Evolutionary conservation across 2,113 vertebrate species (phyloP), one percentile per base, ranked within the genome.

Genomic region (Erinaceus europaeus): DNA sequence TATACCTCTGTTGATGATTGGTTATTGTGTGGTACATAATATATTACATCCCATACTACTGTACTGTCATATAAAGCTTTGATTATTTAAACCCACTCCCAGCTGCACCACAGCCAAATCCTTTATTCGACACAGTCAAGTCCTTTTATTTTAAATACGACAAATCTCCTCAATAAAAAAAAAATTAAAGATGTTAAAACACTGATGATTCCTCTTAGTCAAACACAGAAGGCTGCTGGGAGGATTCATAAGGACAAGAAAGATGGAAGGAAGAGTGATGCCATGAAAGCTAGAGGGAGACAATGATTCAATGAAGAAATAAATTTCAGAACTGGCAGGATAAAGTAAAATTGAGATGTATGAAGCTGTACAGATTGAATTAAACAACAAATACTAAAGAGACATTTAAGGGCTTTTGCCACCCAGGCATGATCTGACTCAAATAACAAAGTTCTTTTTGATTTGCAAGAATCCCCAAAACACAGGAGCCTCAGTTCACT

Each of bases 201-300:
- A n/a, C n/a, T n/a, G n/a, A n/a, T n/a, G n/a, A n/a, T n/a, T n/a
- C n/a, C n/a, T n/a, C n/a, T n/a, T n/a, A n/a, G n/a, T n/a, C n/a
- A n/a, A n/a, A n/a, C n/a, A n/a, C n/a, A n/a, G n/a, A n/a, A n/a
- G n/a, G n/a, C n/a, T n/a, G n/a, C n/a, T n/a, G n/a, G n/a, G n/a
- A n/a, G n/a, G n/a, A n/a, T n/a, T n/a, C n/a, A n/a, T n/a, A 17
- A 36, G 9, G 17, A 6, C 1, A 3, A 64, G 15, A 3, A 6
- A 20, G 36, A 18, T 38, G 32, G n/a, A 46, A 18, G 15, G 11
- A 5, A 75, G 1, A 32, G 4, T 0, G 5, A 14, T 21, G 2
- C 34, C 27, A 25, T 12, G n/a, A 55, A 77, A 77, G 44, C 67
- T 5, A 44, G 21, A 10, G 21, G 32, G 17, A 27, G 34, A 64